Conservation (phyloP, 1,140 invertebrate species). For the Bombus pyrosoma region DNA sequence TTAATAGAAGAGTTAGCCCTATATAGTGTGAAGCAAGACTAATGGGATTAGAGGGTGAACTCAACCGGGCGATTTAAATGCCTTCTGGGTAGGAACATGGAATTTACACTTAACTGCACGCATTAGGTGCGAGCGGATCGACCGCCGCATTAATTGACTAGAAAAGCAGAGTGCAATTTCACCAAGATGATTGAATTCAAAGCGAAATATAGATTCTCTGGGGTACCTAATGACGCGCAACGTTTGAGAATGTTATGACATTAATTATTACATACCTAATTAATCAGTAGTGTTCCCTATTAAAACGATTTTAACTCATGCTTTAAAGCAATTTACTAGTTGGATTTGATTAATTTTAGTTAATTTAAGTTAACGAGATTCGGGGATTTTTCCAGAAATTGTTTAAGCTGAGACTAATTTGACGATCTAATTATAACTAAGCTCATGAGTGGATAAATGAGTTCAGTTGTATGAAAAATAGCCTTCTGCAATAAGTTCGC, state of each 20-base stretch:
- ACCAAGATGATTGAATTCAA: slow-evolving; percentile 28
- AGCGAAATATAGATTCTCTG: not conserved
- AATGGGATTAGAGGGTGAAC: slow-evolving; percentile 67
- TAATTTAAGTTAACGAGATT: too few relatives aligned
- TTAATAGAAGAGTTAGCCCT: not conserved
- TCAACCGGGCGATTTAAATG: slow-evolving; percentile 62
- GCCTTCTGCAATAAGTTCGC: not conserved
- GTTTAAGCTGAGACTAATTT: too few relatives aligned
- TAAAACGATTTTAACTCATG: not conserved
- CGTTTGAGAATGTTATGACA: not conserved
- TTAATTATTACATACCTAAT: not conserved
- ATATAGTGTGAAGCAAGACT: slow-evolving; percentile 43
- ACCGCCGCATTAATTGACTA: slow-evolving; percentile 44
- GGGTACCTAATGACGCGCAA: not conserved
- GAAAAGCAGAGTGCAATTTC: slow-evolving; percentile 39
- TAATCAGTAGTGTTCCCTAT: not conserved
- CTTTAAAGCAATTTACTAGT: not conserved
- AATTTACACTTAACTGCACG: slow-evolving; percentile 64
- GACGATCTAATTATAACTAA: not conserved
- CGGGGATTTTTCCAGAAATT: too few relatives aligned
- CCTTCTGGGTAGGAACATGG: slow-evolving; percentile 59
- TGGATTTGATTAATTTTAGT: not conserved
- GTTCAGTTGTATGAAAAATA: not conserved
- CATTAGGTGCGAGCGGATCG: slow-evolving; percentile 42
- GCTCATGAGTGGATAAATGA: not conserved